Conservation (phyloP, 2,797 vertebrate genomes). For the Orestias chungarensis region DNA sequence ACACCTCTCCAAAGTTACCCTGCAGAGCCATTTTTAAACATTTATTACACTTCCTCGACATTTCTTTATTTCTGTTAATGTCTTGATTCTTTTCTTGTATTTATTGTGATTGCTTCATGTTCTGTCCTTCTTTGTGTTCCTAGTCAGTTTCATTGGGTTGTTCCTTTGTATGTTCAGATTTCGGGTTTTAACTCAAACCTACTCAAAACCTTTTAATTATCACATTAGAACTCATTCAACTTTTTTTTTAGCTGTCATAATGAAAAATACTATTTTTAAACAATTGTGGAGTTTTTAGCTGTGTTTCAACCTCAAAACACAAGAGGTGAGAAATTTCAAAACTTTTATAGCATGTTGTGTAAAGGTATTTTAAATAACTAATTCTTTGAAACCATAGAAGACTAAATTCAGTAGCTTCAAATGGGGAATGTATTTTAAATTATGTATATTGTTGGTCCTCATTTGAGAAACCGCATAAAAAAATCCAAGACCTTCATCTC, state of each 20-base stretch:
- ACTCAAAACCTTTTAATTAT: background rate
- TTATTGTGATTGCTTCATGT: background rate
- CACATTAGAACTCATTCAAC: too few species aligned
- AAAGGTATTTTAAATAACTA: too few species aligned
- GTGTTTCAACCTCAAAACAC: background rate
- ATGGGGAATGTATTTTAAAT: background rate
- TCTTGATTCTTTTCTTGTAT: background rate
- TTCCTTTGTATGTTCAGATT: background rate
- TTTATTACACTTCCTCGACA: background rate
- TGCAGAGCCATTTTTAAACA: constrained; percentile 45
- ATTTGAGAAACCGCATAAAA: background rate
- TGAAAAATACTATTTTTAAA: background rate
- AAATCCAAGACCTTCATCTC: background rate
- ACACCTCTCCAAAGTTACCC: constrained; percentile 98
- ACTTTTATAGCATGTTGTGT: background rate
- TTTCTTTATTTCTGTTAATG: background rate
- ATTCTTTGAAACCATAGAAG: too few species aligned
- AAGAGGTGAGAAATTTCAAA: background rate
- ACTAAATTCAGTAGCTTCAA: background rate
- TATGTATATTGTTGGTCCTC: background rate
- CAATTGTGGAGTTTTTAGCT: background rate
- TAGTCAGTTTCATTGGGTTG: background rate
- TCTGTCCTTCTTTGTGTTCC: background rate
- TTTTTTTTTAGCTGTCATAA: background rate
- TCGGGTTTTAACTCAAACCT: background rate